phyloP scores from a whole-genome alignment of 2,113 vertebrate species.

The Stegastes partitus region DNA sequence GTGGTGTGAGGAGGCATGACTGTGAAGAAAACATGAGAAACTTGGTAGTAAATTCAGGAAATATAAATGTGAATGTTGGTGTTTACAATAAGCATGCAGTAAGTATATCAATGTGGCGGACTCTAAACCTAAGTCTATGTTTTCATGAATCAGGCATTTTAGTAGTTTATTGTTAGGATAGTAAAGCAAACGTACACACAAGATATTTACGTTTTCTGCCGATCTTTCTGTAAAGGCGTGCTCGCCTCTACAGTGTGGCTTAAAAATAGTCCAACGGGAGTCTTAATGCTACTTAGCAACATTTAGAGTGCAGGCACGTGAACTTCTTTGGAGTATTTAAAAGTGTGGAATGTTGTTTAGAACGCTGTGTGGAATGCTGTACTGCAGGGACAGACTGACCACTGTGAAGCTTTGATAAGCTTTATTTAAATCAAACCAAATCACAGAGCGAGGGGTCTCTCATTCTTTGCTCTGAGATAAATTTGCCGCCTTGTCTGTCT shows the following conservation, averaged over 20 bases:
- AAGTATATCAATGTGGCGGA: background rate
- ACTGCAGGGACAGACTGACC: conserved; percentile 9
- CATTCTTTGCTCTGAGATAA: background rate
- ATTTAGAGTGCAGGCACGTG: conserved; percentile 80
- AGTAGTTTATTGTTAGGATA: background rate
- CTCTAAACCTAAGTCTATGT: background rate
- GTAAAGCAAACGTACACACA: conserved; percentile 1
- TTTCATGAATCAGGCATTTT: background rate
- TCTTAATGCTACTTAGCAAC: conserved; percentile 69
- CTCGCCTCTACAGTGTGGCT: conserved; percentile 20
- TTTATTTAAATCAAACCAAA: conserved; percentile 50
- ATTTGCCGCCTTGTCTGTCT: background rate
- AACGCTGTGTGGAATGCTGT: conserved; percentile 50
- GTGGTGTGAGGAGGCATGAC: background rate
- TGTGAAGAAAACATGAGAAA: background rate
- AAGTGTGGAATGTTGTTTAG: conserved; percentile 74
- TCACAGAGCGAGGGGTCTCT: conserved; percentile 21
- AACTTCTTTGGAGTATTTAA: conserved; percentile 76
- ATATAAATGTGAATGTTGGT: background rate
- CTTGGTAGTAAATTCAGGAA: background rate
- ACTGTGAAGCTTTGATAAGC: conserved; percentile 37
- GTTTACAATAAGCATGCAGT: background rate
- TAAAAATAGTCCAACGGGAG: conserved; percentile 48
- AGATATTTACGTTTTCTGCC: background rate
- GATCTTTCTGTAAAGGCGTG: conserved; percentile 12